Conservation (phyloP, 1,140 invertebrate genomes). For the Tetragonula clypearis region DNA sequence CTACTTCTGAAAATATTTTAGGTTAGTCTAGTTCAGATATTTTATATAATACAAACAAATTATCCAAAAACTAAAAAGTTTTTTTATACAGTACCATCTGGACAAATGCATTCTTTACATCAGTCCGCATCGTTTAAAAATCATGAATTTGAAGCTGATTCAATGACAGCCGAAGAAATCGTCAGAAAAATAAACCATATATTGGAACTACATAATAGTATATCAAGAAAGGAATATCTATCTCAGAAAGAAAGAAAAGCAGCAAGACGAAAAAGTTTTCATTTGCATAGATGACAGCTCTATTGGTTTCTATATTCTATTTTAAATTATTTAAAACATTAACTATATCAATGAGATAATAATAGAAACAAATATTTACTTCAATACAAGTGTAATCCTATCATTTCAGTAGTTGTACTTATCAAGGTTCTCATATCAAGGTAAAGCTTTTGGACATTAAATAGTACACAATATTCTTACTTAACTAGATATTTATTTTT, state of each 20-base stretch:
- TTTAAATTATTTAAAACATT: conserved; percentile 60
- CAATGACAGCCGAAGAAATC: conserved; percentile 89
- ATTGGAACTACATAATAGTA: conserved; percentile 90
- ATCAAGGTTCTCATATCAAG: conserved; percentile 20
- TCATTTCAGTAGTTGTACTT: conserved; percentile 5
- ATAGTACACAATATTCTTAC: neutral
- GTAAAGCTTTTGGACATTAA: neutral
- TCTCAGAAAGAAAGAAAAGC: conserved; percentile 84
- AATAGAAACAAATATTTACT: conserved; percentile 5
- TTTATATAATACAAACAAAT: neutral
- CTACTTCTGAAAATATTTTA: conserved; percentile 71
- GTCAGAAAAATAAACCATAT: conserved; percentile 94
- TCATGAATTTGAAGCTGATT: conserved; percentile 93
- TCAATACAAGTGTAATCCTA: conserved; percentile 12
- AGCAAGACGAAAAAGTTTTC: conserved; percentile 83
- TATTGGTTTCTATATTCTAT: conserved; percentile 68
- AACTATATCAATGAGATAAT: conserved; percentile 3
- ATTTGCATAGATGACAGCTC: conserved; percentile 80
- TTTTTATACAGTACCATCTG: conserved; percentile 73
- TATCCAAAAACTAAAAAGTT: neutral
- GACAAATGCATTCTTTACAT: conserved; percentile 77
- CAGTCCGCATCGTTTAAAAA: conserved; percentile 88
- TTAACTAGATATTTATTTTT: neutral
- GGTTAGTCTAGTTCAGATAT: conserved; percentile 65
- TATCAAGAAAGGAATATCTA: conserved; percentile 89